These are phyloP conservation scores for Triops cancriformis DNA, from an alignment of 1,140 invertebrate species.

Conservation along the genomic window DNA sequence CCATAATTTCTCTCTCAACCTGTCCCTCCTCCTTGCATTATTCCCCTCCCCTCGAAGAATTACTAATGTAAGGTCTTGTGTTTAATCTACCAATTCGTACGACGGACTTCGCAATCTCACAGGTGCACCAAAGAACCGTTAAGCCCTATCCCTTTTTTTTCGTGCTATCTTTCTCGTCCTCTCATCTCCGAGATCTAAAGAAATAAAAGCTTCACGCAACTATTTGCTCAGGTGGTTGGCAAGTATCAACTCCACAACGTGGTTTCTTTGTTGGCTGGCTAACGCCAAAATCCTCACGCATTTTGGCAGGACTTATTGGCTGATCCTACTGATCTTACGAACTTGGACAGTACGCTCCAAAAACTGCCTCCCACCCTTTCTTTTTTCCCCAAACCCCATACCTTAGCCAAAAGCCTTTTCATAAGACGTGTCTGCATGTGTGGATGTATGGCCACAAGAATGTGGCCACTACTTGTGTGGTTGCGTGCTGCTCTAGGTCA, in stretches of 20 bases:
- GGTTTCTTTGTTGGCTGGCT: neutral
- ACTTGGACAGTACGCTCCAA: neutral
- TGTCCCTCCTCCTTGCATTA: no score
- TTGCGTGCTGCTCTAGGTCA: neutral
- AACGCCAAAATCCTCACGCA: neutral
- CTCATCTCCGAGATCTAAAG: no score
- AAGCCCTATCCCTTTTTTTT: no score
- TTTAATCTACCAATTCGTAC: no score
- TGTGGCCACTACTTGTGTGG: neutral
- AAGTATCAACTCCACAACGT: neutral
- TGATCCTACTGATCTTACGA: neutral
- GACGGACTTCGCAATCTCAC: no score
- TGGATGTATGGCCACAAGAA: neutral
- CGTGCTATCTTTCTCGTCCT: no score
- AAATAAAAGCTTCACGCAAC: neutral
- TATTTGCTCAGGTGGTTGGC: neutral
- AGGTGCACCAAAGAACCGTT: no score
- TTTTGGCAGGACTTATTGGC: constrained; percentile 13
- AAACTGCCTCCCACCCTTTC: neutral
- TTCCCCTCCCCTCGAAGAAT: no score
- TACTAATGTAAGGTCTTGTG: no score
- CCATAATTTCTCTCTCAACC: no score
- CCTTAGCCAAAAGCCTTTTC: neutral
- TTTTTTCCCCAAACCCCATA: no score
- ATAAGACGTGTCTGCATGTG: no score